Conservation (phyloP, 2,888 invertebrate genomes). For the Ceriagrion tenellum region DNA sequence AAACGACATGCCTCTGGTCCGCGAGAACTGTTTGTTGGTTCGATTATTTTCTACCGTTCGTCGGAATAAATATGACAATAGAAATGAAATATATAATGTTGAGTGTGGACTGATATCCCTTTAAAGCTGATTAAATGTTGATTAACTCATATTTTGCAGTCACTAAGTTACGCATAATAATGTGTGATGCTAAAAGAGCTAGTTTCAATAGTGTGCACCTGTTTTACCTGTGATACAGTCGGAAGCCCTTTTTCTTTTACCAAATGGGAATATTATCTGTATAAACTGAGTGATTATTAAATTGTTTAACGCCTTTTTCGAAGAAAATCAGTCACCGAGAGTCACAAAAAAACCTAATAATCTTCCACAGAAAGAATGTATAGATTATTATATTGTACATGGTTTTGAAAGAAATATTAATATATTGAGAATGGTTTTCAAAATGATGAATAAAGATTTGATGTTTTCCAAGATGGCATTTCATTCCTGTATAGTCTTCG, state of each 20-base stretch:
- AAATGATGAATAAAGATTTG: slow-evolving; percentile 62
- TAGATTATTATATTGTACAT: slow-evolving; percentile 66
- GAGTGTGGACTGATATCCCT: slow-evolving; percentile 21
- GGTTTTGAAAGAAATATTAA: slow-evolving; percentile 67
- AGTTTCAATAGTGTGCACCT: slow-evolving; percentile 54
- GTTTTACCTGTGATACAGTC: slow-evolving; percentile 60
- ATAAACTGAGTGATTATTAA: not conserved
- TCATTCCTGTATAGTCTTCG: not conserved
- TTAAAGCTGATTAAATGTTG: slow-evolving; percentile 32
- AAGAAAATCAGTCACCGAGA: slow-evolving; percentile 5
- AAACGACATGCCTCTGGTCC: slow-evolving; percentile 5
- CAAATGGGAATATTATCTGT: not conserved
- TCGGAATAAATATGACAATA: slow-evolving; percentile 59
- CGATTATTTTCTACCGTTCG: slow-evolving; percentile 27
- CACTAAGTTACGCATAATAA: slow-evolving; percentile 23
- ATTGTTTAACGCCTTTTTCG: not conserved
- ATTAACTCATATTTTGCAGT: slow-evolving; percentile 37
- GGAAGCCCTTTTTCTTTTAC: slow-evolving; percentile 6
- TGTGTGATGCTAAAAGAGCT: slow-evolving; percentile 39
- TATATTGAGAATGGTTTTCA: slow-evolving; percentile 65
- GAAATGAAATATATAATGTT: slow-evolving; percentile 28
- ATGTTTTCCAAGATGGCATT: slow-evolving; percentile 38
- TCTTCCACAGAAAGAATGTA: slow-evolving; percentile 62
- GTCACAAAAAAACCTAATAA: slow-evolving; percentile 47
- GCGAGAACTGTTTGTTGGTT: slow-evolving; percentile 26